phyloP scores from a whole-genome alignment of 2,797 vertebrate genomes.

The Rhinichthys osculus region DNA sequence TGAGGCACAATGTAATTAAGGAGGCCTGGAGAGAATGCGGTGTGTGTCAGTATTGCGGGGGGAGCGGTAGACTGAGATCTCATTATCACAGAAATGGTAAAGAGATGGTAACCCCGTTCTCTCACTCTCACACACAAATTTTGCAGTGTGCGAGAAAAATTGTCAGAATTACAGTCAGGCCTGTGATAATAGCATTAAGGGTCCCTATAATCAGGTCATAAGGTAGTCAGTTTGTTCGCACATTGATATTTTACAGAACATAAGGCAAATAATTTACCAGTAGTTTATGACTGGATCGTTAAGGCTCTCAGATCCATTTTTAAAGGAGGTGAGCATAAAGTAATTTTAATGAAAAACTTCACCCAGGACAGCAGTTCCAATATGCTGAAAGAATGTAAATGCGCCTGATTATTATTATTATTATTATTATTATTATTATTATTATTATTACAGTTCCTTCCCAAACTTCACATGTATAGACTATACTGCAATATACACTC shows the following conservation, averaged over 20 bases:
- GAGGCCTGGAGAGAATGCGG: slow-evolving; percentile 27
- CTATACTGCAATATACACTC: background rate
- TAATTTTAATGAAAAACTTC: slow-evolving; percentile 13
- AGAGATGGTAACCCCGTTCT: slow-evolving; percentile 28
- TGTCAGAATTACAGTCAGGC: slow-evolving; percentile 12
- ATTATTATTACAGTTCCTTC: background rate
- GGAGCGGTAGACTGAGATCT: slow-evolving; percentile 22
- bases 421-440: background rate
- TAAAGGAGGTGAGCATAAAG: slow-evolving; percentile 23
- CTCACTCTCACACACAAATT: slow-evolving; percentile 18
- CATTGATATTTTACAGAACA: slow-evolving; percentile 40
- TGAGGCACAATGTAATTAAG: slow-evolving; percentile 67
- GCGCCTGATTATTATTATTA: background rate
- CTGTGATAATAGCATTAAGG: slow-evolving; percentile 44
- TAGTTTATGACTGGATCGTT: slow-evolving; percentile 44
- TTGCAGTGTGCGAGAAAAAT: background rate
- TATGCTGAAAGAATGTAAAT: slow-evolving; percentile 2
- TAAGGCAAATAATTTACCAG: slow-evolving; percentile 37
- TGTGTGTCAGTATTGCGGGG: background rate
- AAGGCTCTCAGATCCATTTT: slow-evolving; percentile 18
- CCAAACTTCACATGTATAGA: background rate
- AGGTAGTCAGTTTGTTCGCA: slow-evolving; percentile 33
- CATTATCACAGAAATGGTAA: slow-evolving; percentile 40
- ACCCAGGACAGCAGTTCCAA: background rate
- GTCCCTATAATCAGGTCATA: slow-evolving; percentile 33